Conservation (phyloP, 2,888 invertebrate genomes). For the Volucella inflata region DNA sequence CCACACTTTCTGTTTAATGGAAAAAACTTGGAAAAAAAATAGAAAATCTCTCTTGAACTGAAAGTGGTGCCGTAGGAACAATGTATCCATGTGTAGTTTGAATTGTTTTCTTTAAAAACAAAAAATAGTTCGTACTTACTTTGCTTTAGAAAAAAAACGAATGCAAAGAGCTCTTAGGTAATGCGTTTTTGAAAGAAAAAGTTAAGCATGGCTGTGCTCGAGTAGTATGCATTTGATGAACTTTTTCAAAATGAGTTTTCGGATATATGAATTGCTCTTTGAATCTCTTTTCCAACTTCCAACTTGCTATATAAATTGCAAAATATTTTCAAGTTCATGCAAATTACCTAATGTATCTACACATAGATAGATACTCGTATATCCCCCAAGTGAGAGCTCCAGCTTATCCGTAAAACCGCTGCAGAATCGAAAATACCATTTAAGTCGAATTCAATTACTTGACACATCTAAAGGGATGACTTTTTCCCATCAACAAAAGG, state of each 20-base stretch:
- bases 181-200: conserved; percentile 49
- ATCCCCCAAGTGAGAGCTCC: conserved; percentile 3
- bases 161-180: conserved; percentile 15
- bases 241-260: not conserved
- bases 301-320: conserved; percentile 1
- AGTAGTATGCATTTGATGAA: conserved; percentile 27
- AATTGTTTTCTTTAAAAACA: conserved; percentile 3
- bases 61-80: not conserved
- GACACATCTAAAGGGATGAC: conserved; percentile 39
- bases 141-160: conserved; percentile 37
- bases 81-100: not conserved
- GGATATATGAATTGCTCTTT: not conserved
- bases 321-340: not conserved
- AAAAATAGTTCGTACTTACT: conserved; percentile 16
- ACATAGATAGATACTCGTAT: too few relatives aligned
- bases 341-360: too few relatives aligned
- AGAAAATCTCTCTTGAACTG: not conserved
- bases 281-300: not conserved
- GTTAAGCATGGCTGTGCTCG: conserved; percentile 16
- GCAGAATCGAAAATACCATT: conserved; percentile 18
- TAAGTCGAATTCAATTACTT: conserved; percentile 61
- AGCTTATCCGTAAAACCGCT: not conserved
- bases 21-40: conserved; percentile 52
- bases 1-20: conserved; percentile 39
- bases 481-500: conserved; percentile 41